Evolutionary conservation across 2,797 vertebrate genomes (phyloP), one percentile per base, ranked within the genome.

Genomic region (Clarias fuscus): DNA sequence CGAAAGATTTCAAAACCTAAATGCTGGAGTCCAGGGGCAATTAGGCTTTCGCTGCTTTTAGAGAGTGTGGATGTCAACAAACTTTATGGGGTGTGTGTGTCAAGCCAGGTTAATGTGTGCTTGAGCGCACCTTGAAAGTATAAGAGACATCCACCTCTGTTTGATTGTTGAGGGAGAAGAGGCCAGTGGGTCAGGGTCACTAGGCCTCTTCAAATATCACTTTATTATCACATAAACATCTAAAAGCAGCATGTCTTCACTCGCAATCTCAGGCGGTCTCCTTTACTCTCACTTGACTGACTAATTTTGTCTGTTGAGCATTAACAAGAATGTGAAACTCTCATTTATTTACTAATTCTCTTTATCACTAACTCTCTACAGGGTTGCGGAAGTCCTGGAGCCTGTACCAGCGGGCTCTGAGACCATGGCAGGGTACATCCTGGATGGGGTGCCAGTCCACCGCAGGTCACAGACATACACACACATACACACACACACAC

Each of bases 21-120:
- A 82, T 84, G 86, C 82, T 79, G 43, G 75, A 84, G 82, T 87
- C 86, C 82, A 80, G 30, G 75, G 33, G 75, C 56, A 79, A 87
- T 87, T 79, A 87, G 67, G 86, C 86, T 87, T 87, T 87, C 82
- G 61, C 82, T 87, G 75, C 33, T 86, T 71, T 1, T n/a, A 76
- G 43, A 77, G 85, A 77, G 58, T 80, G 62, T 83, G 82, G 76
- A 71, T 80, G 75, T 79, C 82, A 87, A 87, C 86, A 84, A 84
- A 84, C 82, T 27, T 18, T 48, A 70, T 27, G 70, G 40, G 5
- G 37, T 85, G 73, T 85, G 75, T 30, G 20, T n/a, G 27, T 53
- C 17, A 77, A 65, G 64, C 20, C 56, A 71, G 65, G 86, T 87
- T 87, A 87, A 87, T 87, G 59, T 87, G 82, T 87, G 82, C 67